A percentile compares a stretch with the other conserved stretches of the same genome.
These are phyloP conservation scores for Cariama cristata DNA, from an alignment of 2,113 vertebrate genomes.

Conservation along the genomic window DNA sequence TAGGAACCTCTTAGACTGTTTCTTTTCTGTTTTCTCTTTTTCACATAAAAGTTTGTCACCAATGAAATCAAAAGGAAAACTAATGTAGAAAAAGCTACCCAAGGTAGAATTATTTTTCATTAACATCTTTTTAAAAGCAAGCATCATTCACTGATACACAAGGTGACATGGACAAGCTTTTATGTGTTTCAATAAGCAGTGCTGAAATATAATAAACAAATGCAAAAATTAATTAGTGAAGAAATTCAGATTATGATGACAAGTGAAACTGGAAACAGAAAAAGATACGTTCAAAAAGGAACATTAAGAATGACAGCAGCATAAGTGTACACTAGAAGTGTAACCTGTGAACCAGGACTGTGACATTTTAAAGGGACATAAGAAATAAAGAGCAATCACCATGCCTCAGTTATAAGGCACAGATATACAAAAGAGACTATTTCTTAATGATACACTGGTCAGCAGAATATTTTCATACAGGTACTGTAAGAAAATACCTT, in stretches of 20 bases:
- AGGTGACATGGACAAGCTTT: background rate
- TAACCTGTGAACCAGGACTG: background rate
- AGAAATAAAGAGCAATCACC: background rate
- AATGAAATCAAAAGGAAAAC: background rate
- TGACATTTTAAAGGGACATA: too few relatives aligned
- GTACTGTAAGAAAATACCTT: background rate
- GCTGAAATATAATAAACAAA: background rate
- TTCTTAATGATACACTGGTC: background rate
- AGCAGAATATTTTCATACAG: background rate
- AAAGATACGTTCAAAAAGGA: background rate
- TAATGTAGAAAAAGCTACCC: background rate
- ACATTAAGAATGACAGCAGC: background rate
- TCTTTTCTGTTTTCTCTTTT: background rate
- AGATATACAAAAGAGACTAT: background rate
- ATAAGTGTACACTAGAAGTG: background rate
- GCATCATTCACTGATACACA: background rate
- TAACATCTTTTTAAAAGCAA: background rate
- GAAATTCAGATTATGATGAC: background rate
- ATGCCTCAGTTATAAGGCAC: background rate
- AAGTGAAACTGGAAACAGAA: background rate
- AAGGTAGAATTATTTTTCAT: background rate
- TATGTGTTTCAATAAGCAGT: background rate
- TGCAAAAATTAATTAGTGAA: background rate
- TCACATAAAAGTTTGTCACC: background rate
- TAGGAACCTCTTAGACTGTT: too few relatives aligned